phyloP scores from a whole-genome alignment of 2,888 invertebrate genomes.

The Microplitis manilae region DNA sequence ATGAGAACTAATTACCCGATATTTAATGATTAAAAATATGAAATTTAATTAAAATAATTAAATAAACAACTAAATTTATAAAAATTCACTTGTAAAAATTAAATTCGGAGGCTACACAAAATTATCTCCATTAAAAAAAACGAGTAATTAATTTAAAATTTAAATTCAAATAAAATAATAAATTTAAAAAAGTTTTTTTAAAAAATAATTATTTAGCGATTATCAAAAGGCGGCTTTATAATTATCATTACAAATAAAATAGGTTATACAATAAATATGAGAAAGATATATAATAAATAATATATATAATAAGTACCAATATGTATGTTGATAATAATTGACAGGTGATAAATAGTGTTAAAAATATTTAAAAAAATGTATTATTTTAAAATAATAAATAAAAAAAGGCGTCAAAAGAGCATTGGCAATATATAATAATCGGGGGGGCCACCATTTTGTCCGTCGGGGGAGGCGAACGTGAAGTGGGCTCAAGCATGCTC shows the following conservation, averaged over 20 bases:
- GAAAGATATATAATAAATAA: conserved; percentile 27
- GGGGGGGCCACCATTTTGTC: conserved; percentile 73
- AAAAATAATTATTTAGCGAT: conserved; percentile 55
- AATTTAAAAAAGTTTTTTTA: conserved; percentile 57
- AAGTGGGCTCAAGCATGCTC: conserved; percentile 70
- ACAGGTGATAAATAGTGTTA: conserved; percentile 42
- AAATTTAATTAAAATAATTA: background rate
- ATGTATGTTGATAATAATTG: background rate
- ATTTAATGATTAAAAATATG: background rate
- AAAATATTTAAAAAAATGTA: conserved; percentile 40
- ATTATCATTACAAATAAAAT: conserved; percentile 54
- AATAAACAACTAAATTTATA: no score
- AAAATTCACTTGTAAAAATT: background rate
- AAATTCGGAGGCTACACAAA: background rate
- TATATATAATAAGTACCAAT: conserved; percentile 35
- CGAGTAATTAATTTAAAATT: background rate
- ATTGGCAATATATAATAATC: conserved; percentile 57
- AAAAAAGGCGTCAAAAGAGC: conserved; percentile 62
- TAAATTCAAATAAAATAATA: background rate
- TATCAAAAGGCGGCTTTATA: conserved; percentile 53
- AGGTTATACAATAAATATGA: conserved; percentile 61
- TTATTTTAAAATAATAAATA: conserved; percentile 55
- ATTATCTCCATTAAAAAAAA: conserved; percentile 3
- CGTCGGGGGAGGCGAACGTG: conserved; percentile 72
- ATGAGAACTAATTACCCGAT: conserved; percentile 44